Conservation (phyloP, 2,113 vertebrate genomes). For the Polypterus bichir region DNA sequence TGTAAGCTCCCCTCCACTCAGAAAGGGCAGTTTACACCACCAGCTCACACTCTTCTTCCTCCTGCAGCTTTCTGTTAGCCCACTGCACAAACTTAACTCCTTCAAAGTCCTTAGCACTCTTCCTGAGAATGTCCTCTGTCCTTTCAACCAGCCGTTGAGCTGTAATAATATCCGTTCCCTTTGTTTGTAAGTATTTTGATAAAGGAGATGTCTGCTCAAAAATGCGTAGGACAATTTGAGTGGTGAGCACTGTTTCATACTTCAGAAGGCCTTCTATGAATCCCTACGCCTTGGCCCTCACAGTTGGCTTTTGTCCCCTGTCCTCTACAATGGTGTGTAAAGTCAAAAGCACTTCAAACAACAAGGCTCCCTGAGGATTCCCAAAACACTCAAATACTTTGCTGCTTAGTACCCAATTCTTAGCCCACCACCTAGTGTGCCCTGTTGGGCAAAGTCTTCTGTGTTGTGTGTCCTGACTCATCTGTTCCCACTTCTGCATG, state of each 20-base stretch:
- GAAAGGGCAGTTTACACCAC: constrained; percentile 13
- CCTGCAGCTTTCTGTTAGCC: constrained; percentile 13
- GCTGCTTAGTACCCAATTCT: neutral
- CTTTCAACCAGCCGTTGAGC: no score
- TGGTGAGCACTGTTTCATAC: no score
- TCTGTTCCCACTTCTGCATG: no score
- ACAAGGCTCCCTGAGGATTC: constrained; percentile 17
- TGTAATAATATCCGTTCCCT: no score
- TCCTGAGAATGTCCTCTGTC: no score
- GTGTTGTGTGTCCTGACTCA: no score
- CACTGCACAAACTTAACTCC: constrained; percentile 18
- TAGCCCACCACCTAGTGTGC: no score
- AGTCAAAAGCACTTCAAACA: constrained; percentile 15
- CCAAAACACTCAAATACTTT: constrained; percentile 21
- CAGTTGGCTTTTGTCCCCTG: neutral
- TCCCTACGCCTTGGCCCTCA: neutral
- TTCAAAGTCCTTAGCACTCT: constrained; percentile 9
- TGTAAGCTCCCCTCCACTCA: constrained; percentile 11
- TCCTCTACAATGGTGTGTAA: constrained; percentile 6
- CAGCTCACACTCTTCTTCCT: constrained; percentile 12
- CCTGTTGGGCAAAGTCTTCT: no score
- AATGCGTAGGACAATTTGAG: no score
- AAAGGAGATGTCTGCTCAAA: no score
- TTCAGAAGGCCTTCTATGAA: neutral
- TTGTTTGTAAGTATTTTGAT: no score